phyloP scores from a whole-genome alignment of 30 jellyfish, hydroid and myxozoan genomes.

The Chrysaora quinquecirrha region DNA sequence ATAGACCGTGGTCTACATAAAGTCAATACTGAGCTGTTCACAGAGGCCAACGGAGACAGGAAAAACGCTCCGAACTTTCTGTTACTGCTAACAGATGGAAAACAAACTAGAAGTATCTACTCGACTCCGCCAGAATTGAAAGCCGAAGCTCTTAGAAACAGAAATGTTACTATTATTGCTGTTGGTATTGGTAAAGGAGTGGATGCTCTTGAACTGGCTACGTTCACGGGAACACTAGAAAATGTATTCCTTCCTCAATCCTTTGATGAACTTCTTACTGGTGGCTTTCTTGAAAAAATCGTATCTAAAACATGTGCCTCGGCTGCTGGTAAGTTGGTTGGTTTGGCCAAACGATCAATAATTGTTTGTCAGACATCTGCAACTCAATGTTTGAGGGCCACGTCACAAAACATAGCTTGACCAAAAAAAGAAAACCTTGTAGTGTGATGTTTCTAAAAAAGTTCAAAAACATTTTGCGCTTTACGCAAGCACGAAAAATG shows the following conservation, averaged over 20 bases:
- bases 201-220: constrained; percentile 42
- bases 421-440: no score
- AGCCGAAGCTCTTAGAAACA: constrained; percentile 48
- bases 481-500: no score
- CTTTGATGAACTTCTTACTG: constrained; percentile 54
- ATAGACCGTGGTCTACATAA: constrained; percentile 51
- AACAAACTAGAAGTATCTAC: constrained; percentile 28
- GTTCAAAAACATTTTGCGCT: no score
- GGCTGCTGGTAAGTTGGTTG: constrained; percentile 58
- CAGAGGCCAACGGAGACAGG: constrained; percentile 64
- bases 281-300: constrained; percentile 23
- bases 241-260: constrained; percentile 35
- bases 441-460: no score
- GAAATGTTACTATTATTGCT: constrained; percentile 52
- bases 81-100: constrained; percentile 72
- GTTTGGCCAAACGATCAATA: no score
- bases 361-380: no score
- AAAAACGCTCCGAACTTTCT: constrained; percentile 67
- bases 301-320: constrained; percentile 22
- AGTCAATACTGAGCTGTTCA: constrained; percentile 44
- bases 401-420: no score
- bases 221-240: constrained; percentile 62
- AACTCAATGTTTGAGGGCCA: no score
- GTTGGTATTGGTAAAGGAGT: constrained; percentile 69
- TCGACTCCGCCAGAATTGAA: constrained; percentile 39